Evolutionary conservation across 2,797 vertebrate genomes (phyloP).

Genomic region (Cossypha heuglini): DNA sequence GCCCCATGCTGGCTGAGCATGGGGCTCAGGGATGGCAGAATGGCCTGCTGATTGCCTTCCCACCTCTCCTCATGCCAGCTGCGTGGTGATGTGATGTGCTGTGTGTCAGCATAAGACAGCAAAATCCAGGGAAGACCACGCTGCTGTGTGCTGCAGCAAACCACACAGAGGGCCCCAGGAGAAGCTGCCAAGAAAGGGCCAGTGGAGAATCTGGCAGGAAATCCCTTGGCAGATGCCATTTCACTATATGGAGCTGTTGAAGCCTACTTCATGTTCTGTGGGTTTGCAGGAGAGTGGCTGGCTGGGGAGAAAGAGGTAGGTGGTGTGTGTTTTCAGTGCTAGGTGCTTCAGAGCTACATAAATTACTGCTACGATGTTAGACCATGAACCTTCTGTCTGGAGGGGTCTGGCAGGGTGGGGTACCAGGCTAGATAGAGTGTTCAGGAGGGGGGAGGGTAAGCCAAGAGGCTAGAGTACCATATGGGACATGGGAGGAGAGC

Average conservation of each 20-base stretch:
- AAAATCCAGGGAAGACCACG: fast-evolving
- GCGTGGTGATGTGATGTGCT: fast-evolving
- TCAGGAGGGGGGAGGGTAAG: not conserved
- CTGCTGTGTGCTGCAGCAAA: not conserved
- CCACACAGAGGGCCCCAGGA: not conserved
- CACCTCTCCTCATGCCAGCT: not conserved
- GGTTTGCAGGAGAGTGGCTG: not conserved
- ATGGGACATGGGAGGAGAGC: not conserved
- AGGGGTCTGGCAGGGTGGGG: no score
- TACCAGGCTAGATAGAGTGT: not conserved
- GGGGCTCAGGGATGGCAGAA: not conserved
- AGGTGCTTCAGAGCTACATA: not conserved
- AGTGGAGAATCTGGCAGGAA: not conserved
- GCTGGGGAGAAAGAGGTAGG: not conserved
- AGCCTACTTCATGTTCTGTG: not conserved
- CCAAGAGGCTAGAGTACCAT: not conserved
- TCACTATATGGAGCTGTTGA: fast-evolving
- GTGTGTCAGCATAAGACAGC: fast-evolving
- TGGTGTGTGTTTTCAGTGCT: not conserved
- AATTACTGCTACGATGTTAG: not conserved
- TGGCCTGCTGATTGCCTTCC: not conserved
- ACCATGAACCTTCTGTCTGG: not conserved
- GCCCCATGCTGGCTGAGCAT: not conserved
- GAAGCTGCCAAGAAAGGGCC: not conserved
- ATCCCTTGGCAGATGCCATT: not conserved